Conservation (phyloP, 2,888 invertebrate genomes). For the Cancer borealis region DNA sequence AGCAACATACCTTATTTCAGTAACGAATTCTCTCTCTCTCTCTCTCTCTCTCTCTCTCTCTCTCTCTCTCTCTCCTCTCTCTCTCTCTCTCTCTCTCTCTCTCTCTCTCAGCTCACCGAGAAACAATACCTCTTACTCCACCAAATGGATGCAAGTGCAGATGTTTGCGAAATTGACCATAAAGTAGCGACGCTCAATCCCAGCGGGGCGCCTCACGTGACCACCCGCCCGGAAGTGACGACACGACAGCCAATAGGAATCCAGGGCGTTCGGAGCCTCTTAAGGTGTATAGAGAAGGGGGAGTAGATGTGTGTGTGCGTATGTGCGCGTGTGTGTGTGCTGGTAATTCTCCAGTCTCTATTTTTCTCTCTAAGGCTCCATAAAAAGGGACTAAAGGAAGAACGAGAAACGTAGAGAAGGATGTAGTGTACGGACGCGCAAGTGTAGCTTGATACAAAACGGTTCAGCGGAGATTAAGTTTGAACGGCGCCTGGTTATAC, state of each 20-base stretch:
- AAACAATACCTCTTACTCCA: conserved; percentile 59
- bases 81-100: neutral
- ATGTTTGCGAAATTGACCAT: conserved; percentile 66
- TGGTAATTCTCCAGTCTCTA: no score
- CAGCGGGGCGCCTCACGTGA: conserved; percentile 54
- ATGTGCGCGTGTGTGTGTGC: no score
- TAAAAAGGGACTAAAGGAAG: no score
- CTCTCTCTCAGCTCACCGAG: neutral
- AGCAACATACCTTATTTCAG: neutral
- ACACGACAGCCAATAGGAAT: conserved; percentile 52
- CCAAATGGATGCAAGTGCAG: conserved; percentile 67
- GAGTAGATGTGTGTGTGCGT: neutral
- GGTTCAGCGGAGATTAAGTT: no score
- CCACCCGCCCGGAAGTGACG: conserved; percentile 61
- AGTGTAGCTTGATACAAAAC: no score
- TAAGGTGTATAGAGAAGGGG: conserved; percentile 42
- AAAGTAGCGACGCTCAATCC: conserved; percentile 58
- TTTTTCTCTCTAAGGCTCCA: no score
- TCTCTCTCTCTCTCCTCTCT: neutral
- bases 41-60: neutral
- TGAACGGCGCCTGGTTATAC: no score
- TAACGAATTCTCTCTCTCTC: neutral
- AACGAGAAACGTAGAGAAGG: no score
- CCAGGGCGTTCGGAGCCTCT: neutral
- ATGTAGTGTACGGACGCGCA: no score